Evolutionary conservation across 2,888 invertebrate species (phyloP).

Genomic region (Drosophila vallismaia): DNA sequence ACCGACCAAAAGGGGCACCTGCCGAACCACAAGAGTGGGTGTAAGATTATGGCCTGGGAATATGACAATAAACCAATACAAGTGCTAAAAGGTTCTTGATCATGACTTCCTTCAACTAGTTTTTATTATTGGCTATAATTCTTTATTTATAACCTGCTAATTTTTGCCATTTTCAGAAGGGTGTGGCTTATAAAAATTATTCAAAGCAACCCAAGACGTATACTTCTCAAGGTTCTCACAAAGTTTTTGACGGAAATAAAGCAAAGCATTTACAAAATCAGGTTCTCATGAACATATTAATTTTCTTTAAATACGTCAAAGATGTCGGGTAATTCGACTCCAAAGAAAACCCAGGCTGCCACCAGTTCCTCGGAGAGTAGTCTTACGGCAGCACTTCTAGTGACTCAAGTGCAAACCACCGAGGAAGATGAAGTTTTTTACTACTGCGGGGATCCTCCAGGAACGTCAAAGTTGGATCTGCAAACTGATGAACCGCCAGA

Average conservation of each 20-base stretch:
- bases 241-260: neutral
- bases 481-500: neutral
- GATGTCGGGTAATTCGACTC: conserved; percentile 2
- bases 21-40: conserved; percentile 21
- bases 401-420: conserved; percentile 18
- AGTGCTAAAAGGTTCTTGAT: conserved; percentile 1
- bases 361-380: conserved; percentile 11
- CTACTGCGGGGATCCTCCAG: neutral
- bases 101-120: neutral
- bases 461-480: neutral
- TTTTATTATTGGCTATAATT: neutral
- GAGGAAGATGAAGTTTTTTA: neutral
- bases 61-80: neutral
- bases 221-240: neutral
- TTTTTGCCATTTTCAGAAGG: conserved; percentile 6
- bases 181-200: neutral
- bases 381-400: conserved; percentile 5
- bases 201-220: neutral
- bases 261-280: neutral
- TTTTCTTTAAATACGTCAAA: conserved; percentile 12
- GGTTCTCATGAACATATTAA: neutral
- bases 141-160: conserved; percentile 17
- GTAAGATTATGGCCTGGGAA: conserved; percentile 23
- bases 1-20: conserved; percentile 19
- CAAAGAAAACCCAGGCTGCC: conserved; percentile 1